Base-by-base conservation (phyloP, 2,888 invertebrate genomes). In the Rhagium mordax region DNA sequence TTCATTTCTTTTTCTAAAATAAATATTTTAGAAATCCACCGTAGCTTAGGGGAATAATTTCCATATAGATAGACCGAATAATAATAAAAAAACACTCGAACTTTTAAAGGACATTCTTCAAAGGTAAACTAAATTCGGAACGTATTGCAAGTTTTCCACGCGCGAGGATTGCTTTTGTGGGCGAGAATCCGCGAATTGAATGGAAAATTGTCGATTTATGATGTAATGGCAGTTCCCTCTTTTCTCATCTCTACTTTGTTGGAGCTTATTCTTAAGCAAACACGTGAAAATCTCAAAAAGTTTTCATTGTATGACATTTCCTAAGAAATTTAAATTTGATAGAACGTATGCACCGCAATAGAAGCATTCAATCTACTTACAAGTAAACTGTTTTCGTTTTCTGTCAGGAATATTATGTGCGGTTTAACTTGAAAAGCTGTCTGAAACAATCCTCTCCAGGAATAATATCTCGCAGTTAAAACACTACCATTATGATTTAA, bases 181-280 rank as follows among this genome's bases (percentile, higher is more conserved):
- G 79, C 79, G 79, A 80, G 78, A 82, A 81, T 79, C 78, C 77
- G 80, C 79, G 83, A 84, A 85, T 82, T 83, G 84, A 83, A 84
- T 83, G 83, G 83, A 84, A 84, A 85, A 84, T 84, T 84, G 84
- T 83, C 83, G 83, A 84, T 84, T 84, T 85, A 82, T 83, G 82
- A 82, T 82, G 80, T 83, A 83, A 84, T 82, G 78, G 81, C 75
- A 75, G 75, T 70, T 79, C 75, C 68, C 72, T 47, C 33, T 55
- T 57, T 70, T 55, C 70, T 57, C 64, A 33, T 64, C 24, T 55
- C 55, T 64, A 47, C 64, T 55, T 64, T 70, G 61, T 24, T 41
- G 70, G 55, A 47, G 70, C 57, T 55, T 64, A 70, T 62, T 64
- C 55, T 70, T 41, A 47, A 47, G 64, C 62, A 62, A 48, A 64